These are phyloP conservation scores for Theretra japonica DNA, from an alignment of 2,888 invertebrate genomes.

Conservation along the genomic window DNA sequence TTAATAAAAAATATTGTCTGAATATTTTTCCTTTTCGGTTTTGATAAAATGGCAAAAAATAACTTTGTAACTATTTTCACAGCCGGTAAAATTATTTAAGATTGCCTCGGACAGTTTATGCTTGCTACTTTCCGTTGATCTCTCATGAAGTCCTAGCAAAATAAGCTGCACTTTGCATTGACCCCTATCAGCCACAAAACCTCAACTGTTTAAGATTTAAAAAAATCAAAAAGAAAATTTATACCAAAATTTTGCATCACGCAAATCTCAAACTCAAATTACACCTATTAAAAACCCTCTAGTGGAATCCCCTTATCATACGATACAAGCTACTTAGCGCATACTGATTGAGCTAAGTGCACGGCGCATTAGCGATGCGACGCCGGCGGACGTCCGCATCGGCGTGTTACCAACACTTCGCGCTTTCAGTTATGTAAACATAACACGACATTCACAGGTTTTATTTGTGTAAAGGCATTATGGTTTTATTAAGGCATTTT, in stretches of 20 bases:
- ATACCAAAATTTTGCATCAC: not conserved
- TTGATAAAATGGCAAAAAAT: no score
- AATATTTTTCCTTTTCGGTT: no score
- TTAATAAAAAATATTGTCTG: no score
- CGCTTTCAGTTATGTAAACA: slow-evolving; percentile 67
- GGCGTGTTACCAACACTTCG: slow-evolving; percentile 56
- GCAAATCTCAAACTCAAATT: not conserved
- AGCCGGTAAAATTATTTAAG: no score
- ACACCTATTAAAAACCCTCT: not conserved
- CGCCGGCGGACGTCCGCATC: slow-evolving; percentile 76
- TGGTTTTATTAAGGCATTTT: not conserved
- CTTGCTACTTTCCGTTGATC: no score
- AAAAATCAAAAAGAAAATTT: no score
- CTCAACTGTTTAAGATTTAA: no score
- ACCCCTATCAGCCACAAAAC: no score
- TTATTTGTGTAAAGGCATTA: not conserved
- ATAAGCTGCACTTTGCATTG: no score
- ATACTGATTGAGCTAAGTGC: slow-evolving; percentile 72
- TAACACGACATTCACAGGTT: slow-evolving; percentile 38
- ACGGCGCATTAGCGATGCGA: slow-evolving; percentile 74
- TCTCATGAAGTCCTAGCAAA: no score
- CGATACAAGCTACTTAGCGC: slow-evolving; percentile 33
- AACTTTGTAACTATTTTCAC: no score
- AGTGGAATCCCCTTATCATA: slow-evolving; percentile 14
- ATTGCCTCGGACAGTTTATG: no score